Evolutionary conservation across 1,140 invertebrate species (phyloP), one percentile per base, ranked within the genome.

Genomic region (Aphelenchoides fujianensis): DNA sequence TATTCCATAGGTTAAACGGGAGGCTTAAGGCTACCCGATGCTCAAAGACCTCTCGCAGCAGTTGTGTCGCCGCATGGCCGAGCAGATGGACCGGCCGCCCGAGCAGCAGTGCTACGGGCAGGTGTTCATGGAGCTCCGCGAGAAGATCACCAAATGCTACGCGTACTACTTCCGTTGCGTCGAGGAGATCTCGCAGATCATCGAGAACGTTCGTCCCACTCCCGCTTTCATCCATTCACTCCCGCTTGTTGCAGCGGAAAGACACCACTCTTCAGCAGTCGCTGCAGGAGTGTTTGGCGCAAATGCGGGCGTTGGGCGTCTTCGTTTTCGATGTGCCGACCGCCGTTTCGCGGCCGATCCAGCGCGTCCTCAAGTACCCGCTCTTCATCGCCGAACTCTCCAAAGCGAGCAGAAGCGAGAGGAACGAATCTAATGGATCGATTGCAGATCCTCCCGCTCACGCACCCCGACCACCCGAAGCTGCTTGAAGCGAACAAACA

Each of bases 331-430:
- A 81, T 62, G 71, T 75, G 27, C 66, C 79, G 3, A 79, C 75
- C 16, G 79, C 79, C 0, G 67, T 81, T 23, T 71, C 76, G 5
- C 37, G 79, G 61, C 79, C 79, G 5, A 79, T 81, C 55, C 79
- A 82, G 61, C 41, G 79, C 23, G 72, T 70, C 48, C 55, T 83
- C n/a, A 80, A 82, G 59, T 81, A 81, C 67, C 80, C 80, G 1
- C 64, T 81, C 30, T 82, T 78, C 62, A 35, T 81, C n/a, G 74
- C 66, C 23, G 80, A 81, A 68, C 48, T 81, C 28, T 55, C 74
- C 2, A 82, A 80, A 59, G 78, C 77, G 12, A 55, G 28, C n/a
- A n/a, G n/a, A n/a, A n/a, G n/a, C n/a, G n/a, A n/a, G n/a, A n/a
- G n/a, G n/a, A n/a, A n/a, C n/a, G n/a, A n/a, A n/a, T n/a, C n/a